Base-by-base conservation (phyloP, 2,113 vertebrate species). In the Oreocharis arfaki region DNA sequence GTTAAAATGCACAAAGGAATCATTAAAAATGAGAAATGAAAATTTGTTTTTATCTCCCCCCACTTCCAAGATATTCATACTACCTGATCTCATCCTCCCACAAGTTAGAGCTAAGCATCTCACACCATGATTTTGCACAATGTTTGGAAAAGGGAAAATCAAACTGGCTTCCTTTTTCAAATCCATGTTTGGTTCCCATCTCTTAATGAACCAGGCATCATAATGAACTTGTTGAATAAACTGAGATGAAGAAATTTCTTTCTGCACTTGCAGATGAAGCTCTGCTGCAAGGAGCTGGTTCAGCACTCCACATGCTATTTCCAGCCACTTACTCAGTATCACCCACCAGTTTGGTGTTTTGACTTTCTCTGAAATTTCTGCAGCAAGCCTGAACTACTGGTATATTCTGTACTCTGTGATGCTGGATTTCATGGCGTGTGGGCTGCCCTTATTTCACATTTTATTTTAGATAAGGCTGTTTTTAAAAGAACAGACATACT, bases 351-450 rank as follows among this genome's bases (percentile, higher is more conserved):
- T 87, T 6, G 5, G 55, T 96, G 69, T 84, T 96, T 87, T 91
- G 92, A 89, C 84, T 96, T 96, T 89, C 95, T 95, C 80, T 89
- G 91, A 87, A 87, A 91, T 84, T 93, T 50, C 64, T 84, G 80
- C 95, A 93, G 92, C 73, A 70, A 91, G 81, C 68, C 71, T 88
- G 84, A 86, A 33, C 91, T 84, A 23, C 89, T 59, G 69, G 68
- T 74, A 13, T 86, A 33, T 88, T 92, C 87, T 93, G 76, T 81
- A 59, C 64, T 87, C 57, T 15, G 47, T 42, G 64, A 46, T 53
- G 83, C 50, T 30, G 60, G 32, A 41, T 77, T 64, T 64, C 71
- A 80, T 63, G 56, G 32, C 13, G 23, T 49, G 87, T 57, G 70
- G 91, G 76, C 84, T 93, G 87, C 69, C 73, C 87, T 84, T 77